Evolutionary conservation across 2,888 invertebrate species (phyloP), one percentile per base, ranked within the genome.

Genomic region (Seira ritae): DNA sequence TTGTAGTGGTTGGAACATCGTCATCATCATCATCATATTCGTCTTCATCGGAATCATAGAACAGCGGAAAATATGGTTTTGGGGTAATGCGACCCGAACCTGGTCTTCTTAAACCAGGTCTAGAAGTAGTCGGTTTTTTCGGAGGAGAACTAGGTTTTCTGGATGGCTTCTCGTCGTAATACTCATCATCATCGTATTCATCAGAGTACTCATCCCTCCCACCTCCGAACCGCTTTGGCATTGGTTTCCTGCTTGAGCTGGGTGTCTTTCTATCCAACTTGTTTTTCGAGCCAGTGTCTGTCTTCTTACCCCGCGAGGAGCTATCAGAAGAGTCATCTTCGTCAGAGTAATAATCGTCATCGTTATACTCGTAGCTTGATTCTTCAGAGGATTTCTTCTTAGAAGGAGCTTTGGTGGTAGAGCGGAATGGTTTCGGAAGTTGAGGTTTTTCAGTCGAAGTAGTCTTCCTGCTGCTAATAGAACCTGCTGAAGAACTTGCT

Each of bases 401-500:
- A 55, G 0, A 17, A 4, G 81, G 72, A 17, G 19, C 0, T 42
- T 71, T 20, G 0, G 83, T 83, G 19, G 77, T 62, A n/a, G n/a
- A n/a, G 0, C 83, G 71, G 68, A 83, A 83, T 12, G 83, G 83
- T 20, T 83, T 72, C 6, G 83, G 83, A 8, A 83, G 50, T 17
- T 19, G 42, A 8, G 77, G 83, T 22, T 74, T 77, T 2, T 46
- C n/a, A 4, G 83, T 77, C 1, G 82, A 77, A 1, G 69, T 70
- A 0, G 31, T 20, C 12, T 73, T 73, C 8, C 3, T 20, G 1
- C 31, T 62, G 65, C 46, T 0, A 4, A 31, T 31, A 4, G 31
- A 31, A 31, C 31, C 31, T 70, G 24, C 0, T 65, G 42, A n/a
- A 60, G 69, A 50, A 37, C 55, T 66, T 15, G 24, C 3, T 8